A percentile compares a stretch with the other conserved stretches of the same genome.
Conservation (phyloP, 1,140 invertebrate species). For the Papilio polytes region DNA sequence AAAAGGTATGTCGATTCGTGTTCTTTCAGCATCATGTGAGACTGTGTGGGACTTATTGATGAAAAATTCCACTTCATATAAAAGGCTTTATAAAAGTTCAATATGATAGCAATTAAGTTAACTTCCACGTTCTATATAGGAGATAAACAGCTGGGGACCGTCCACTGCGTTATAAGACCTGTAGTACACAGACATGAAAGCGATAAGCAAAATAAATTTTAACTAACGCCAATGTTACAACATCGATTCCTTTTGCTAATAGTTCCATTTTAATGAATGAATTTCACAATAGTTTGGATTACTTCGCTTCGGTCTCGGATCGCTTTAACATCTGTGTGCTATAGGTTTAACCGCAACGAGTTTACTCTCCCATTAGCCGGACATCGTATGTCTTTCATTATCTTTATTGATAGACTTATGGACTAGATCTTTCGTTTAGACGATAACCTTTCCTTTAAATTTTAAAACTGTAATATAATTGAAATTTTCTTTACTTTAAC, state of each 20-base stretch:
- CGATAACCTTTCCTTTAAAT: not conserved
- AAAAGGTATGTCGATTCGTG: no score
- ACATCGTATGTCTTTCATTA: not conserved
- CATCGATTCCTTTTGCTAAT: no score
- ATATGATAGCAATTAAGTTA: conserved; percentile 5
- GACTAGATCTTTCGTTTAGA: not conserved
- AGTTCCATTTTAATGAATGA: no score
- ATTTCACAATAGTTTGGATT: not conserved
- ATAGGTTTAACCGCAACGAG: not conserved
- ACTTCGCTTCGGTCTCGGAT: not conserved
- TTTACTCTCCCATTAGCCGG: conserved; percentile 18
- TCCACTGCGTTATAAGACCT: not conserved
- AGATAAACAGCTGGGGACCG: not conserved
- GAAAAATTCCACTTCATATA: not conserved
- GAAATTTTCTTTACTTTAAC: no score
- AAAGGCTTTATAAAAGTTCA: not conserved
- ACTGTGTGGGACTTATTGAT: not conserved
- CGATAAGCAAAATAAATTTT: not conserved
- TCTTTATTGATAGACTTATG: not conserved
- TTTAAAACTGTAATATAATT: not conserved
- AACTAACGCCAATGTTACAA: no score
- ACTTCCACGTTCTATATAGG: not conserved
- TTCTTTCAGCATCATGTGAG: no score
- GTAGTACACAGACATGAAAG: not conserved
- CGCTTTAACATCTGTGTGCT: not conserved